Percentiles rank a stretch among this genome's conserved stretches.
Conservation (phyloP, 1,140 invertebrate genomes). For the Chironomus striatipennis region DNA sequence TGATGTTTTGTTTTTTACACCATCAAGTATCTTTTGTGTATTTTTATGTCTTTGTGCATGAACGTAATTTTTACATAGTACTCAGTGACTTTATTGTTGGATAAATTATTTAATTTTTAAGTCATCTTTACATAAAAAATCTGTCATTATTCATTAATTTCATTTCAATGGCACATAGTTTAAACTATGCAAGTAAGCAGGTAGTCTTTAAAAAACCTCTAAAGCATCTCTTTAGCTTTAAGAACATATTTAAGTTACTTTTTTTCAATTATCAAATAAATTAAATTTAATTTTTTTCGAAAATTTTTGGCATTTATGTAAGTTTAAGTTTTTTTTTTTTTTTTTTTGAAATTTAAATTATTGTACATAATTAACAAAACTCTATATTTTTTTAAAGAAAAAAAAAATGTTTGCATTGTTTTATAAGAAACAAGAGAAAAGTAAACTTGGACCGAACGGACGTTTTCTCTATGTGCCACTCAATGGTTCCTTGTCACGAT, state of each 20-base stretch:
- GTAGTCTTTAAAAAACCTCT: neutral
- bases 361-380: neutral
- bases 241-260: neutral
- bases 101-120: neutral
- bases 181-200: neutral
- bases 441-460: slow-evolving; percentile 37
- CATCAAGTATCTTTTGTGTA: neutral
- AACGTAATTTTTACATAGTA: neutral
- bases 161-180: neutral
- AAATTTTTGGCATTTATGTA: neutral
- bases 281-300: neutral
- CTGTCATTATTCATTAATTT: too few relatives aligned
- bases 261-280: neutral
- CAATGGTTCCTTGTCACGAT: slow-evolving; percentile 32
- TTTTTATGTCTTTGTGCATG: slow-evolving; percentile 12
- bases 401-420: neutral
- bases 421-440: slow-evolving; percentile 39
- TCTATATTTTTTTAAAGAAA: neutral
- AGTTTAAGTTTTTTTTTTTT: neutral
- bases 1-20: neutral
- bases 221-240: neutral
- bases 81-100: neutral
- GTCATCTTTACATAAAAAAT: neutral
- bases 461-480: slow-evolving; percentile 37
- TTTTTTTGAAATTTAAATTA: too few relatives aligned